Evolutionary conservation across 2,113 vertebrate species (phyloP), one percentile per base, ranked within the genome.

Genomic region (Nothocercus nigrocapillus): DNA sequence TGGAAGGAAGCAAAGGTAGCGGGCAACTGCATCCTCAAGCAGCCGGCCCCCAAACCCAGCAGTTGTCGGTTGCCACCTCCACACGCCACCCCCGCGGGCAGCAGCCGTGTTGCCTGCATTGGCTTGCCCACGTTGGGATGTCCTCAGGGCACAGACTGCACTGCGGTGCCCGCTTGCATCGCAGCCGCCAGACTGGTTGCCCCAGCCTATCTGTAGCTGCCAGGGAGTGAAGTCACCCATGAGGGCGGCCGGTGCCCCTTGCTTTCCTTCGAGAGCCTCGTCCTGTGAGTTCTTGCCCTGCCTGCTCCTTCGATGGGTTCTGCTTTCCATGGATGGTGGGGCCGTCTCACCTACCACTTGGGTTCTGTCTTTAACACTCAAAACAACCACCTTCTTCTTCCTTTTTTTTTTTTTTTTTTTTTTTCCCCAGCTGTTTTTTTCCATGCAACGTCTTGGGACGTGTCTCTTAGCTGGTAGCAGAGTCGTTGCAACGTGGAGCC

Each of bases 111-210:
- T 90, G 95, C 88, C 95, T 96, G 93, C 83, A 5, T 92, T 95
- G 85, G 95, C 95, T 96, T 93, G 94, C 94, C 94, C 82, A 45
- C 82, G 83, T 93, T 94, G 61, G 25, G 22, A 83, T 85, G 94
- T 45, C 96, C 96, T 93, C 34, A 0, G 95, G 95, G 95, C 96
- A 96, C 90, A 79, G 96, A 95, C 96, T 96, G 84, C 95, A 93
- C 94, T 92, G 96, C 75, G 75, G 74, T 44, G 38, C 92, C 90
- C 86, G 85, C 96, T 96, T 53, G 86, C 84, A 64, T 62, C 86
- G 77, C 20, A 89, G 91, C 5, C 59, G 94, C 59, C 94, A n/a
- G 67, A 87, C 88, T 63, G 90, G 86, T 45, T 93, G 1, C 92
- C 95, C 77, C 14, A 0, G 73, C 93, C 93, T 96, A 95, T 97